phyloP scores from a whole-genome alignment of 2,888 invertebrate species.

The Lepidocyrtoides sp. region DNA sequence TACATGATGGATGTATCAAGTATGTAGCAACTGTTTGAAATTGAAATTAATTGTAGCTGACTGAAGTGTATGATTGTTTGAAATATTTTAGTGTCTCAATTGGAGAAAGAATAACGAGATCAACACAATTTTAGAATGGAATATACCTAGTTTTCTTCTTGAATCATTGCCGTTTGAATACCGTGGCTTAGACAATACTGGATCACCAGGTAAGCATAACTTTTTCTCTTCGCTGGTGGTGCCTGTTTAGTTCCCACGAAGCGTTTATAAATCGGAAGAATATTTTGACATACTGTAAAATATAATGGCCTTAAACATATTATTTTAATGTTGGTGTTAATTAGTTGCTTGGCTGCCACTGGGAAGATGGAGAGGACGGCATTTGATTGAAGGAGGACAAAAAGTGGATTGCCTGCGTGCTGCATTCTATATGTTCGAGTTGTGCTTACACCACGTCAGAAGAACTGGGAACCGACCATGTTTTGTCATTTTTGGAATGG shows the following conservation, averaged over 20 bases:
- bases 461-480: constrained; percentile 21
- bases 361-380: constrained; percentile 72
- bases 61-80: not conserved
- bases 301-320: not conserved
- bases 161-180: constrained; percentile 59
- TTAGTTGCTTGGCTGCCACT: constrained; percentile 64
- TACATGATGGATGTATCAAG: too few species aligned
- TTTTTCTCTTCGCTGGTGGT: too few species aligned
- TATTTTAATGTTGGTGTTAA: not conserved
- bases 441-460: constrained; percentile 24
- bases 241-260: too few species aligned
- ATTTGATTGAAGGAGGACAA: constrained; percentile 66
- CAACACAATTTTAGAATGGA: constrained; percentile 64
- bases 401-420: constrained; percentile 67
- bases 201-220: constrained; percentile 61
- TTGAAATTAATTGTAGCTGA: not conserved
- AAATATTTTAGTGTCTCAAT: constrained; percentile 52
- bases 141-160: constrained; percentile 21
- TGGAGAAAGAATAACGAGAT: constrained; percentile 72
- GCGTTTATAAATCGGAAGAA: too few species aligned
- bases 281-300: not conserved
- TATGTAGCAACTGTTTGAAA: too few species aligned
- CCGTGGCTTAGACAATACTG: constrained; percentile 66
- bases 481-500: constrained; percentile 59
- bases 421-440: constrained; percentile 59